phyloP scores from a whole-genome alignment of 2,797 vertebrate genomes.

The Danio kyathit region DNA sequence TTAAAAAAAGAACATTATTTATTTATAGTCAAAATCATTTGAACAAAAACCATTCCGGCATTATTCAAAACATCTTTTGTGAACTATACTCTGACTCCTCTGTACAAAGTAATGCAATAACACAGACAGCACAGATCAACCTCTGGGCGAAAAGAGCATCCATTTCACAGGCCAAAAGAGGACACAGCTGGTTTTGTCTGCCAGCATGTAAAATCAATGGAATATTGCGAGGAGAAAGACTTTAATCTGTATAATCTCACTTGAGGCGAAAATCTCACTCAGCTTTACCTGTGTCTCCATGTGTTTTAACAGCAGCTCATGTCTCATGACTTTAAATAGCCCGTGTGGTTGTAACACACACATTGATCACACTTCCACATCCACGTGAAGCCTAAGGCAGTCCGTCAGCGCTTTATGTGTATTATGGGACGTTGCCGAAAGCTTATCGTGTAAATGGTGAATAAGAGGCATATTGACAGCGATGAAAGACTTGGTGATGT shows the following conservation, averaged over 20 bases:
- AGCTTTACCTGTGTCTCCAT: conserved; percentile 3
- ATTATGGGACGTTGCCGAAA: conserved; percentile 48
- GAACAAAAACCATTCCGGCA: not conserved
- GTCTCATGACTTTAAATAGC: conserved; percentile 42
- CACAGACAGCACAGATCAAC: not conserved
- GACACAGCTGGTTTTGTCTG: not conserved
- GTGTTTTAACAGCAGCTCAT: conserved; percentile 34
- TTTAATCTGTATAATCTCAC: conserved; percentile 17
- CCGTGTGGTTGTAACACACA: conserved; percentile 11
- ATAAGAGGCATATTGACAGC: conserved; percentile 59
- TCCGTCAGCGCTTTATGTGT: conserved; percentile 44
- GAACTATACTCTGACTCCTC: not conserved
- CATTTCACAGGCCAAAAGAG: conserved; percentile 14
- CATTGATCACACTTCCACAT: conserved; percentile 42
- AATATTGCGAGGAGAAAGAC: conserved; percentile 2
- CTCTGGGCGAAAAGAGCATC: conserved; percentile 11
- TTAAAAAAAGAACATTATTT: not conserved
- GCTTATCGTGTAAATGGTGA: conserved; percentile 53
- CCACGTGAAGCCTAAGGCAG: conserved; percentile 37
- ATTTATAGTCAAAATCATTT: not conserved
- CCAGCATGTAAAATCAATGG: conserved; percentile 13
- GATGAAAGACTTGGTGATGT: conserved; percentile 56
- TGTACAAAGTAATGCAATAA: conserved; percentile 8
- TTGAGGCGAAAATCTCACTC: not conserved
- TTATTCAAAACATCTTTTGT: not conserved